Percentiles rank a stretch among this genome's conserved stretches.
Evolutionary conservation across 2,113 vertebrate species (phyloP).

Genomic region (Crotalus tigris): DNA sequence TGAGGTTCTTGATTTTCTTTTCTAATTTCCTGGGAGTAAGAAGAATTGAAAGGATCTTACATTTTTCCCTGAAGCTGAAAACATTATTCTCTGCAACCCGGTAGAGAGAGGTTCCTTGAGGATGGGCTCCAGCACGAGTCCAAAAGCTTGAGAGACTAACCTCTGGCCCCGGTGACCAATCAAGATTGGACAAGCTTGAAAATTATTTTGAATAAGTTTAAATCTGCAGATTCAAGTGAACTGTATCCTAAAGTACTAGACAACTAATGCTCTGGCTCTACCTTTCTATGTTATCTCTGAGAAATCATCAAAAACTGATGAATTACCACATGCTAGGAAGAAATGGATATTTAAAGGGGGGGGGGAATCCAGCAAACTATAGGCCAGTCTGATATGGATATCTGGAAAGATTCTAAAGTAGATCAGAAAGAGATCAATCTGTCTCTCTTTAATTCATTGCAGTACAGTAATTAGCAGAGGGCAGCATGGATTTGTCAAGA

Average conservation of each 20-base stretch:
- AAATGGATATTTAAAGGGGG: not conserved
- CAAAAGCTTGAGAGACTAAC: not conserved
- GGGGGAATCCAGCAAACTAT: not conserved
- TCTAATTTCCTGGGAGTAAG: not conserved
- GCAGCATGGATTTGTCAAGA: not conserved
- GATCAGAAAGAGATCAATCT: not conserved
- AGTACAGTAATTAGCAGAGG: not conserved
- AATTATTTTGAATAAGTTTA: not conserved
- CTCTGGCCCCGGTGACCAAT: not conserved
- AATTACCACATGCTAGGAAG: not conserved
- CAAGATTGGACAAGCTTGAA: not conserved
- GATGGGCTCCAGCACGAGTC: not conserved
- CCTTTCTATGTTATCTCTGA: not conserved
- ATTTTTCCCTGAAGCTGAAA: not conserved
- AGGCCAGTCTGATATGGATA: not conserved
- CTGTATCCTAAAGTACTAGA: not conserved
- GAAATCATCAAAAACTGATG: not conserved
- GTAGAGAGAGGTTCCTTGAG: not conserved
- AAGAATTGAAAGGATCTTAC: not conserved
- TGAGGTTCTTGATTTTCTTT: not conserved
- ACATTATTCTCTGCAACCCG: not conserved
- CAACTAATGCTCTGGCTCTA: not conserved
- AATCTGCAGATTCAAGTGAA: not conserved
- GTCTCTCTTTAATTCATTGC: not conserved
- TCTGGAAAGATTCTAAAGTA: not conserved